phyloP scores from a whole-genome alignment of 1,140 invertebrate species.

The Aradophagus sp. region DNA sequence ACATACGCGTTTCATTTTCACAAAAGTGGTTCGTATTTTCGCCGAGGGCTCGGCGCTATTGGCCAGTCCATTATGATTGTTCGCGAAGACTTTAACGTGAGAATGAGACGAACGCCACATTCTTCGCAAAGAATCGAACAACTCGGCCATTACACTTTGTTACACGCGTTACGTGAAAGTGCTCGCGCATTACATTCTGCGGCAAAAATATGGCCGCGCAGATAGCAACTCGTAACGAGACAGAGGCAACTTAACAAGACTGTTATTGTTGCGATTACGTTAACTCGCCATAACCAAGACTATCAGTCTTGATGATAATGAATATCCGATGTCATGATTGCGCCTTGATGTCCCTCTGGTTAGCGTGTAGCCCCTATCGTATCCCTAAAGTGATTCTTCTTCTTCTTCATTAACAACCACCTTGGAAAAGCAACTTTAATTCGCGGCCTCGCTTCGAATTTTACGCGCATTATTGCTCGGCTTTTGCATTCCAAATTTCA shows the following conservation, averaged over 20 bases:
- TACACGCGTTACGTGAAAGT: slow-evolving; percentile 57
- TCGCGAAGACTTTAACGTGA: slow-evolving; percentile 59
- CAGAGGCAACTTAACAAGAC: slow-evolving; percentile 65
- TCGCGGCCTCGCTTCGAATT: too few relatives aligned
- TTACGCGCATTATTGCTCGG: too few relatives aligned
- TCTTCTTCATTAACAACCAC: slow-evolving; percentile 12
- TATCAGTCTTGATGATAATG: slow-evolving; percentile 60
- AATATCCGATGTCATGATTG: slow-evolving; percentile 63
- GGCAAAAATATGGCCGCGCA: slow-evolving; percentile 44
- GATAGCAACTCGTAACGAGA: slow-evolving; percentile 59
- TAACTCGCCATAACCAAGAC: slow-evolving; percentile 64
- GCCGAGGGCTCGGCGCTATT: slow-evolving; percentile 17
- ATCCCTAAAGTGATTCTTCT: slow-evolving; percentile 42
- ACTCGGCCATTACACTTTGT: slow-evolving; percentile 60
- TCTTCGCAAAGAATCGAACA: slow-evolving; percentile 45
- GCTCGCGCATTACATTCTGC: slow-evolving; percentile 44
- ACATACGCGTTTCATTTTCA: too few relatives aligned
- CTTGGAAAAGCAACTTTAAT: slow-evolving; percentile 19
- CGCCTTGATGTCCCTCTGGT: slow-evolving; percentile 51
- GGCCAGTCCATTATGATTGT: slow-evolving; percentile 44
- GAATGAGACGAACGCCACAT: slow-evolving; percentile 54
- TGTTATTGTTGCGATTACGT: slow-evolving; percentile 68
- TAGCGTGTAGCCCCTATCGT: slow-evolving; percentile 48
- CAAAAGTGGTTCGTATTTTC: too few relatives aligned
- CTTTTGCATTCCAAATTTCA: too few relatives aligned